Percentiles rank a stretch among this genome's conserved stretches.
These are phyloP conservation scores for Drosophila maculinotata DNA, from an alignment of 2,888 invertebrate genomes.

Conservation along the genomic window DNA sequence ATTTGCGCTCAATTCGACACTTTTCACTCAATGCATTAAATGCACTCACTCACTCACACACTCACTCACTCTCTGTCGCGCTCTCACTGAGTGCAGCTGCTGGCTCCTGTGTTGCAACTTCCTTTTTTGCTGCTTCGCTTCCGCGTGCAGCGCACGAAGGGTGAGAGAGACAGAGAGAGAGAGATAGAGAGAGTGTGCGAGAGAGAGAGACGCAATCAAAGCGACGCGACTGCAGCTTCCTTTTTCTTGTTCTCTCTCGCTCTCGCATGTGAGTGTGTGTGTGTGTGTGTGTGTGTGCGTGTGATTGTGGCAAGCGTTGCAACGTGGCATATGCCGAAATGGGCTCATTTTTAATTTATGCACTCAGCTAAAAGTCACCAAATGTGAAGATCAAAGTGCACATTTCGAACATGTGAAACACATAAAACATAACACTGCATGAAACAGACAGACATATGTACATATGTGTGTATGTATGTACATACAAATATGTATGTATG, in stretches of 20 bases:
- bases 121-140: constrained; percentile 59
- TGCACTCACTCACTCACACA: constrained; percentile 8
- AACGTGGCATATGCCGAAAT: constrained; percentile 26
- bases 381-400: constrained; percentile 54
- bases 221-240: constrained; percentile 54
- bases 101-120: constrained; percentile 49
- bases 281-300: constrained; percentile 7
- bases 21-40: constrained; percentile 17
- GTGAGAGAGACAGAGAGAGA: background rate
- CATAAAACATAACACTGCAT: constrained; percentile 3
- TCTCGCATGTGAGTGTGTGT: no score
- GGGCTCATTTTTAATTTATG: constrained; percentile 25
- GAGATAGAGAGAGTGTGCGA: no score
- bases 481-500: background rate
- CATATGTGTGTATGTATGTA: background rate
- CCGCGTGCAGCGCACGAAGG: constrained; percentile 32
- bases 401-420: background rate
- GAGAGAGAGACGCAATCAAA: no score
- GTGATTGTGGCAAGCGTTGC: constrained; percentile 12
- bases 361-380: constrained; percentile 30
- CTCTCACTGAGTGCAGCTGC: constrained; percentile 38
- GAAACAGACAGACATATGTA: background rate
- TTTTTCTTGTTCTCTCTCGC: constrained; percentile 19
- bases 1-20: constrained; percentile 20
- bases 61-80: constrained; percentile 10